Conservation (phyloP, 1,140 invertebrate genomes). For the Drosophila murphyi region DNA sequence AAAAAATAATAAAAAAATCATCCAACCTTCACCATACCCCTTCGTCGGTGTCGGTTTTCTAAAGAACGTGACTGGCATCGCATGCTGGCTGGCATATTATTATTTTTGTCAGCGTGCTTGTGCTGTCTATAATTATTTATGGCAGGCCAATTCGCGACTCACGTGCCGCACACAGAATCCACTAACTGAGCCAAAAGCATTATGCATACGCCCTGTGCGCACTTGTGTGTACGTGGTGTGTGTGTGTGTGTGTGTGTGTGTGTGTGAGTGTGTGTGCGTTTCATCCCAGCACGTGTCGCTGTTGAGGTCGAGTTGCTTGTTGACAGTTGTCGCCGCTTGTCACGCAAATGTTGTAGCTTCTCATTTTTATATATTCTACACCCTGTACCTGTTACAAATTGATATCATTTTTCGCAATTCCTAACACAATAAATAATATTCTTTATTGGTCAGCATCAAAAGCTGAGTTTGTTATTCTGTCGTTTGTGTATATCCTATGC, state of each 20-base stretch:
- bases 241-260: conserved; percentile 9
- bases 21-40: not conserved
- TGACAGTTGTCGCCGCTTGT: conserved; percentile 56
- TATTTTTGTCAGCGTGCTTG: conserved; percentile 50
- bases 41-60: not conserved
- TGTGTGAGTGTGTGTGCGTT: not conserved
- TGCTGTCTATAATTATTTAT: conserved; percentile 76
- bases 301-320: conserved; percentile 48
- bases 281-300: not conserved
- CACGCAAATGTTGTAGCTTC: conserved; percentile 61
- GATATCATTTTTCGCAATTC: not conserved
- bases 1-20: not conserved
- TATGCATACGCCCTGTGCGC: conserved; percentile 60
- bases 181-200: conserved; percentile 34
- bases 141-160: conserved; percentile 36
- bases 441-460: not conserved
- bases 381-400: not conserved
- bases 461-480: not conserved
- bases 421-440: not conserved
- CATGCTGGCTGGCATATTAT: conserved; percentile 54
- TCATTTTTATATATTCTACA: not conserved
- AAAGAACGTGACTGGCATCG: conserved; percentile 65
- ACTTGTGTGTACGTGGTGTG: not conserved
- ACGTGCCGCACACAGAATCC: conserved; percentile 47
- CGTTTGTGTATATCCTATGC: not conserved